These are phyloP conservation scores for Eulemur albifrons DNA, from an alignment of 2,797 vertebrate genomes.

Conservation along the genomic window DNA sequence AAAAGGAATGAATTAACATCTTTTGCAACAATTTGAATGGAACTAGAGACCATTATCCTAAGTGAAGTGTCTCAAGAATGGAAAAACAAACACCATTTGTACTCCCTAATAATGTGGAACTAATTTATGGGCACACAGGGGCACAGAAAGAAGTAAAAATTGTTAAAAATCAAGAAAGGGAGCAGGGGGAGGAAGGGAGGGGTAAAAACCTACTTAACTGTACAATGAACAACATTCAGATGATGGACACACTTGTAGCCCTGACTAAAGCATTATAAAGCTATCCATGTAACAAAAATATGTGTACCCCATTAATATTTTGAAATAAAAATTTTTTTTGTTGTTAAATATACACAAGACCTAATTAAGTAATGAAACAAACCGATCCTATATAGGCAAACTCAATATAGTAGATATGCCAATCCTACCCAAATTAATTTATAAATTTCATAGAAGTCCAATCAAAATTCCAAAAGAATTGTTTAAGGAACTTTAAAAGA, in stretches of 20 bases:
- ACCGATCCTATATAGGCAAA: not conserved
- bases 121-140: too few species aligned
- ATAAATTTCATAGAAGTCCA: not conserved
- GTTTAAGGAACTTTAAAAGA: not conserved
- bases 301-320: not conserved
- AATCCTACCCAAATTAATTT: not conserved
- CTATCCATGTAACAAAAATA: not conserved
- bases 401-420: not conserved
- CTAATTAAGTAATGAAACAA: not conserved
- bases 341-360: not conserved
- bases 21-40: too few species aligned
- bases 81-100: too few species aligned
- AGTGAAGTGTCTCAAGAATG: too few species aligned
- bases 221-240: not conserved
- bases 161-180: too few species aligned
- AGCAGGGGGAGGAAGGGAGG: too few species aligned
- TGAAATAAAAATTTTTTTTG: not conserved
- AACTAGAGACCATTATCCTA: too few species aligned
- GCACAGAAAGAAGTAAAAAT: too few species aligned
- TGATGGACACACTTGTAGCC: not conserved
- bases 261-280: not conserved
- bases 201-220: too few species aligned
- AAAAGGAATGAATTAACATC: too few species aligned
- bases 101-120: too few species aligned
- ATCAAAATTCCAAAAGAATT: not conserved